phyloP scores from a whole-genome alignment of 1,140 invertebrate genomes.

The Holcopasites calliopsidis region DNA sequence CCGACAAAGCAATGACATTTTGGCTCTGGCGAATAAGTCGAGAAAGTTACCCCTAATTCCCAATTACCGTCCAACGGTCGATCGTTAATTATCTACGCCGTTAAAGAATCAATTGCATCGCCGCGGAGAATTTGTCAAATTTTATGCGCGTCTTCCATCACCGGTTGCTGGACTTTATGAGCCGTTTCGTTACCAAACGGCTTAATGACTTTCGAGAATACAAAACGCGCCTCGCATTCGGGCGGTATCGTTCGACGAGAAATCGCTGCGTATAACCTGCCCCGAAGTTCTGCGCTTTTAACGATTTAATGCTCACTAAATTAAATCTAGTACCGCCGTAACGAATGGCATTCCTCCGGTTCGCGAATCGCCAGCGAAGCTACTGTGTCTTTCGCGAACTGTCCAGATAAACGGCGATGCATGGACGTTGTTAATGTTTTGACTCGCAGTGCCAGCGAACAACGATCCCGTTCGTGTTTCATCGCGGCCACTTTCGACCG shows the following conservation, averaged over 20 bases:
- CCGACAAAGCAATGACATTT: too few species aligned
- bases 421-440: conserved; percentile 22
- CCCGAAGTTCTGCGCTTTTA: neutral
- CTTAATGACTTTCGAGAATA: conserved; percentile 7
- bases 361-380: conserved; percentile 27
- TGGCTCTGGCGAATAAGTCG: neutral
- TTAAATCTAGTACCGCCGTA: conserved; percentile 32
- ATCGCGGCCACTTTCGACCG: neutral
- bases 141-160: neutral
- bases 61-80: neutral
- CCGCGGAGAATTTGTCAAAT: conserved; percentile 12
- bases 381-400: conserved; percentile 20
- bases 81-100: neutral
- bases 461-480: conserved; percentile 25
- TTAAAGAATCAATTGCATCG: neutral
- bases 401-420: conserved; percentile 26
- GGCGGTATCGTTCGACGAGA: neutral
- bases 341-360: conserved; percentile 13
- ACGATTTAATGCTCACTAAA: conserved; percentile 27
- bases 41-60: neutral
- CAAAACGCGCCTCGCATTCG: neutral
- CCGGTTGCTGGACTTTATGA: neutral
- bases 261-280: neutral
- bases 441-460: neutral
- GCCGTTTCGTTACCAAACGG: neutral